These are phyloP conservation scores for Stenichneumon culpator DNA, from an alignment of 2,888 invertebrate species.

Conservation along the genomic window DNA sequence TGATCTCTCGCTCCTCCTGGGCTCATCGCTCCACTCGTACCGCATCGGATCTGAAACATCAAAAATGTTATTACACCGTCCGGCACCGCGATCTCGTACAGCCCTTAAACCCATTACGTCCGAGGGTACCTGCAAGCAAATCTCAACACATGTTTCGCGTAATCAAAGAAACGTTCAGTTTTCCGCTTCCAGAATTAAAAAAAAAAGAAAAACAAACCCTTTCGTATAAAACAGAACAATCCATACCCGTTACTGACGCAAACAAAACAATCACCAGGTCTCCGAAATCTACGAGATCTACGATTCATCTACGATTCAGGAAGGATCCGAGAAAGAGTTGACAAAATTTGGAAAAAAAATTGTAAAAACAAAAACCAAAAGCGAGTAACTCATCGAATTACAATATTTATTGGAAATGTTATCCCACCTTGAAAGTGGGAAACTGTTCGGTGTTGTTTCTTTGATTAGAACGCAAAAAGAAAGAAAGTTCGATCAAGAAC, in stretches of 20 bases:
- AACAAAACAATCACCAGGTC: constrained; percentile 10
- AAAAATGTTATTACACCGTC: constrained; percentile 57
- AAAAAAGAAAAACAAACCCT: constrained; percentile 3
- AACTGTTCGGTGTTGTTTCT: constrained; percentile 57
- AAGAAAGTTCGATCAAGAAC: constrained; percentile 15
- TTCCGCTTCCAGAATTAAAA: constrained; percentile 28
- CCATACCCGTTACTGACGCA: not conserved
- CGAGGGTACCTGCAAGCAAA: constrained; percentile 49
- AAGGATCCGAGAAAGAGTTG: not conserved
- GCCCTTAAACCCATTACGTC: not conserved
- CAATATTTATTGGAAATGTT: constrained; percentile 7
- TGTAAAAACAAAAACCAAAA: constrained; percentile 11
- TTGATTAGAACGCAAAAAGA: constrained; percentile 54
- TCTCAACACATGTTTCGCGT: constrained; percentile 32
- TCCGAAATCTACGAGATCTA: constrained; percentile 2
- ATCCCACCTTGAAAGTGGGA: constrained; percentile 25
- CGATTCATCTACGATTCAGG: not conserved
- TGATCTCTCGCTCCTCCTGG: not conserved
- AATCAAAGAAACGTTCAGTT: constrained; percentile 65
- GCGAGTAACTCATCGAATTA: not conserved
- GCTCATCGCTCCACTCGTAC: not conserved
- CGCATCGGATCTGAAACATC: constrained; percentile 67
- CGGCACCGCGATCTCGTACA: constrained; percentile 33
- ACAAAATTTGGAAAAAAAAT: constrained; percentile 19
- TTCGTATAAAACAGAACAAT: not conserved